Evolutionary conservation across 1,140 invertebrate species (phyloP).

Genomic region (Drosophila tsacasi): DNA sequence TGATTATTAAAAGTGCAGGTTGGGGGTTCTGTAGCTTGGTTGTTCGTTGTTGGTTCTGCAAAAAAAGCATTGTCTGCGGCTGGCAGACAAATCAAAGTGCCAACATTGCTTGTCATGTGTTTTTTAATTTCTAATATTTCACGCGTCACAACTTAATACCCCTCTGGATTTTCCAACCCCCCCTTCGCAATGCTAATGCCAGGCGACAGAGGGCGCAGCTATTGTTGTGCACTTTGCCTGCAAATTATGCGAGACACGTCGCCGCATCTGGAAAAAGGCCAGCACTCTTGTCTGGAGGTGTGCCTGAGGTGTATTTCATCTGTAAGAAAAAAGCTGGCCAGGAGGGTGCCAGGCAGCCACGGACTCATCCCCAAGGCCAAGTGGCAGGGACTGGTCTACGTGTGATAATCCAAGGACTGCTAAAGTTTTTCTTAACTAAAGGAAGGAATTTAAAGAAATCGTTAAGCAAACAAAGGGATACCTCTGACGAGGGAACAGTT

Average conservation of each 20-base stretch:
- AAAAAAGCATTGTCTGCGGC: constrained; percentile 46
- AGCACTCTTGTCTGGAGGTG: constrained; percentile 55
- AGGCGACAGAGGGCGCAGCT: constrained; percentile 42
- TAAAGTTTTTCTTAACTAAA: constrained; percentile 62
- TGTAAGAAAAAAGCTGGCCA: constrained; percentile 10
- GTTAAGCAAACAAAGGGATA: background rate
- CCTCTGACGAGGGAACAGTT: background rate
- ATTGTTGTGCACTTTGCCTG: constrained; percentile 79
- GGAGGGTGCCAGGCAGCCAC: constrained; percentile 1
- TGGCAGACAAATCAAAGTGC: constrained; percentile 80
- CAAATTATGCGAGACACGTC: constrained; percentile 80
- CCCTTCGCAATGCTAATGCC: constrained; percentile 31
- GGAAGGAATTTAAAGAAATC: background rate
- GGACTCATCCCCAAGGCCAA: constrained; percentile 17
- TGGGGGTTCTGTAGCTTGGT: too few relatives aligned
- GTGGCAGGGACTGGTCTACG: constrained; percentile 39
- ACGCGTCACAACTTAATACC: constrained; percentile 50
- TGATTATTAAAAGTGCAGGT: too few relatives aligned
- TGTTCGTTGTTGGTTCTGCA: constrained; percentile 1
- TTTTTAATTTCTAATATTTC: constrained; percentile 84
- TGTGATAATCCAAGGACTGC: constrained; percentile 67
- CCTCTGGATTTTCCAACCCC: background rate
- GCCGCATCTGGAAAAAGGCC: constrained; percentile 34
- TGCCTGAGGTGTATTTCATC: constrained; percentile 67
- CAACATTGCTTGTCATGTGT: constrained; percentile 72